Percentiles rank a stretch among this genome's conserved stretches.
Evolutionary conservation across 2,888 invertebrate species (phyloP).

Genomic region (Caenorhabditis plicata): DNA sequence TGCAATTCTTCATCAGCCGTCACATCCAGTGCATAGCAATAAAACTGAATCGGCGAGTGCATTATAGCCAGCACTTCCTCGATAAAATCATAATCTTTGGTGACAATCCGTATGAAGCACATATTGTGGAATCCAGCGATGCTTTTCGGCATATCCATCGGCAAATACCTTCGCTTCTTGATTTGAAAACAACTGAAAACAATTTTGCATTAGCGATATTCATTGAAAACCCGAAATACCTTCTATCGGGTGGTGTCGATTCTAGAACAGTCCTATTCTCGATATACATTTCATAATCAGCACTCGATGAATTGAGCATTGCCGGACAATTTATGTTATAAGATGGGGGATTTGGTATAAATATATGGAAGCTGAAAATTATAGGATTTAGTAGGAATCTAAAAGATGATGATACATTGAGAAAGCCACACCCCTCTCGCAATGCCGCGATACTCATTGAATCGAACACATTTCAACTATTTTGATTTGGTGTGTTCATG

Average conservation of each 20-base stretch:
- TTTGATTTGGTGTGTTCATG: too few relatives aligned
- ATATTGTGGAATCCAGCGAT: slow-evolving; percentile 38
- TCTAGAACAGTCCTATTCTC: slow-evolving; percentile 30
- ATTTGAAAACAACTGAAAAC: slow-evolving; percentile 39
- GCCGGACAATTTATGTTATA: slow-evolving; percentile 24
- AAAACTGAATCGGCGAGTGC: slow-evolving; percentile 41
- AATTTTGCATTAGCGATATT: too few relatives aligned
- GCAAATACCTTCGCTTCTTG: slow-evolving; percentile 33
- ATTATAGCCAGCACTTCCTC: slow-evolving; percentile 41
- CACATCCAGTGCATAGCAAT: slow-evolving; percentile 30
- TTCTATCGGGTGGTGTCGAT: slow-evolving; percentile 12
- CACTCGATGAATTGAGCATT: slow-evolving; percentile 17
- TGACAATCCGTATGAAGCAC: slow-evolving; percentile 39
- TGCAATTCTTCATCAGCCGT: slow-evolving; percentile 25
- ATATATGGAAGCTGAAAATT: slow-evolving; percentile 34
- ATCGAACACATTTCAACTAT: too few relatives aligned
- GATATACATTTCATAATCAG: slow-evolving; percentile 18
- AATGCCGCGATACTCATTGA: too few relatives aligned
- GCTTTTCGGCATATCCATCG: slow-evolving; percentile 33
- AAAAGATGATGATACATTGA: too few relatives aligned
- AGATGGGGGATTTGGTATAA: slow-evolving; percentile 20
- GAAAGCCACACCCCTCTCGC: too few relatives aligned
- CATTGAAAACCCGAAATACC: slow-evolving; percentile 6
- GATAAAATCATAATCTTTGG: slow-evolving; percentile 34
- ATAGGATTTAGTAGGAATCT: background rate